Base-by-base conservation (phyloP, 1,140 invertebrate species). In the Tribolium madens region DNA sequence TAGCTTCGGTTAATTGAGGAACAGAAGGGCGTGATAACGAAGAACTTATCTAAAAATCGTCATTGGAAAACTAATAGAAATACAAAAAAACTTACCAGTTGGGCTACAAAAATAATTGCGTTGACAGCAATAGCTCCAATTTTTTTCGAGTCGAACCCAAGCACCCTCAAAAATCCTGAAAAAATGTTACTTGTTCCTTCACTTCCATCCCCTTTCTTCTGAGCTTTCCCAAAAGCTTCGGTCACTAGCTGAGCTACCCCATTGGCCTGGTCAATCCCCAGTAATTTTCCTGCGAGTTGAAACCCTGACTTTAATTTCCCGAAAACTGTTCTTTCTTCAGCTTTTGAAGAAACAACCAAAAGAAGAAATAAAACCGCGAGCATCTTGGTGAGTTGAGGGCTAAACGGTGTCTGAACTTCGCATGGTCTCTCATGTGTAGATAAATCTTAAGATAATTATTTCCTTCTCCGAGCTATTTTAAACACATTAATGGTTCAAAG, bases 111-210 rank as follows among this genome's bases (percentile, higher is more conserved):
- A 72, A 95, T 91, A 3, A 95, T 87, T 9, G 91, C 92, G 84
- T 96, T 96, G 0, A 96, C 86, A 0, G 93, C 93, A 48, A 95
- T 91, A 0, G 94, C 93, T 18, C 92, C 91, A 13, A 95, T 87
- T 85, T 93, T 93, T 17, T 89, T 90, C 0, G 91, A 88, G 82
- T 95, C 92, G 48, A 95, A 88, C 12, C 92, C 93, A 47, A 95
- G 86, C 26, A 95, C 87, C 21, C 90, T 88, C 52, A 95, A 88
- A 81, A 95, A 89, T 9, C 89, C 89, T 0, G 88, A 87, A n/a
- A 93, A 82, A 4, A 93, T 81, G 80, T 87, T 87, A 52, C 81
- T 83, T 18, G 69, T 76, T 26, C 73, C 73, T 46, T 80, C 73
- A 9, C 36, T 72, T 12, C 68, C 68, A 3, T 83, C 76, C 1